Base-by-base conservation (phyloP, 2,888 invertebrate genomes). In the Biston betularia region DNA sequence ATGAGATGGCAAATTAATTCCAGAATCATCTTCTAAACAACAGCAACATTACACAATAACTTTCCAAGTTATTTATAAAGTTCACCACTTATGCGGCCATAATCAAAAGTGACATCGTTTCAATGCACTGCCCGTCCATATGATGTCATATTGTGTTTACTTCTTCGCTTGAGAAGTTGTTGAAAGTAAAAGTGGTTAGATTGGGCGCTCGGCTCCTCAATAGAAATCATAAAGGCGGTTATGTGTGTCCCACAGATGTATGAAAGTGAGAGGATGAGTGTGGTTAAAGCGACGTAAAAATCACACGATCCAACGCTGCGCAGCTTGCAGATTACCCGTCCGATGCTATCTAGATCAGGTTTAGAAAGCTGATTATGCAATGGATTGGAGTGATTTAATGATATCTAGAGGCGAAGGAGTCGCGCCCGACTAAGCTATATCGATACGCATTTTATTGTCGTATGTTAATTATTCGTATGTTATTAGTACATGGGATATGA, bases 121-220 rank as follows among this genome's bases (percentile, higher is more conserved):
- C 55, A 55, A 45, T 63, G 63, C 63, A 54, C 45, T 42, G 42
- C 46, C 40, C 54, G 60, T 42, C 34, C 63, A 66, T 65, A 66
- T 87, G 82, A 85, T 79, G 84, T 83, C 84, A 85, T 74, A 68
- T 75, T 64, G 72, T 76, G 77, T 82, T 84, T 81, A 80, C 78
- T 75, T 79, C 75, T 75, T 77, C 72, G 78, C 71, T 70, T 70
- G 75, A 79, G 79, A 74, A 77, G 79, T 71, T 74, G 75, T 82
- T 73, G 83, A 92, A 92, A 92, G 92, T 92, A 92, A 92, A 90
- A 92, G 92, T 91, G 82, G 89, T 87, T 79, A 72, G 85, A 85
- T 91, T 90, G 86, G 89, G 86, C 85, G 80, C 79, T 74, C 80
- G 73, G 79, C 77, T 70, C 79, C 82, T 85, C 82, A 80, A 81